Percentiles rank a stretch among this genome's conserved stretches.
These are phyloP conservation scores for Hafferia zeledoni DNA, from an alignment of 2,797 vertebrate species.

Conservation along the genomic window DNA sequence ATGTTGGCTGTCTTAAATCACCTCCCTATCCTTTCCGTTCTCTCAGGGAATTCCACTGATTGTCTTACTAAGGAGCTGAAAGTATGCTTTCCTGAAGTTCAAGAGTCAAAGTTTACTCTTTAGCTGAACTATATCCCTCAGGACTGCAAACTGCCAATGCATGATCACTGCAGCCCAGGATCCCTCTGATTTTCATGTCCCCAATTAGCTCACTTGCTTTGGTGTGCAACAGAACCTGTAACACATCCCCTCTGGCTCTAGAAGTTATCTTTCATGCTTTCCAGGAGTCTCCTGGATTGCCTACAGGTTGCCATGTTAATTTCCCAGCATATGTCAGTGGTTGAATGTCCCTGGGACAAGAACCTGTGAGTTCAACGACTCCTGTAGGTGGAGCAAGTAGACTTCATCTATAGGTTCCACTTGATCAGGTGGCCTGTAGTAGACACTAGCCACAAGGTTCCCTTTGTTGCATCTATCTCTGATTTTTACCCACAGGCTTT, in stretches of 20 bases:
- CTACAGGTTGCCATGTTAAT: not conserved
- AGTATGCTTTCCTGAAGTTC: not conserved
- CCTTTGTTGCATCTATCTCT: not conserved
- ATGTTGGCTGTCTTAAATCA: too few relatives aligned
- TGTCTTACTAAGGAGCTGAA: not conserved
- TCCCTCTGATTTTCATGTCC: not conserved
- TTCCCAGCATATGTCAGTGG: not conserved
- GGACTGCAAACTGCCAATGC: not conserved
- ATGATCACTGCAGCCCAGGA: not conserved
- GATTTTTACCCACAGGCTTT: not conserved
- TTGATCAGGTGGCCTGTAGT: too few relatives aligned
- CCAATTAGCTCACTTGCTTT: not conserved
- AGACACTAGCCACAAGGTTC: not conserved
- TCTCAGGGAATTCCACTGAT: not conserved
- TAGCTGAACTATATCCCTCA: not conserved
- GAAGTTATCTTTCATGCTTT: not conserved
- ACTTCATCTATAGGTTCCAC: not conserved
- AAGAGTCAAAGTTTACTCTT: not conserved
- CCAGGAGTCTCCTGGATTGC: not conserved
- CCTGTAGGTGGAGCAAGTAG: not conserved
- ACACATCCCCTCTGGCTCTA: not conserved
- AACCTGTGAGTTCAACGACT: not conserved
- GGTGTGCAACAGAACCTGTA: not conserved
- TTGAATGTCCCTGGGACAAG: not conserved
- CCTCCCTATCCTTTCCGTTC: too few relatives aligned